Evolutionary conservation across 2,888 invertebrate species (phyloP), one percentile per base, ranked within the genome.

Genomic region (Crioceris asparagi): DNA sequence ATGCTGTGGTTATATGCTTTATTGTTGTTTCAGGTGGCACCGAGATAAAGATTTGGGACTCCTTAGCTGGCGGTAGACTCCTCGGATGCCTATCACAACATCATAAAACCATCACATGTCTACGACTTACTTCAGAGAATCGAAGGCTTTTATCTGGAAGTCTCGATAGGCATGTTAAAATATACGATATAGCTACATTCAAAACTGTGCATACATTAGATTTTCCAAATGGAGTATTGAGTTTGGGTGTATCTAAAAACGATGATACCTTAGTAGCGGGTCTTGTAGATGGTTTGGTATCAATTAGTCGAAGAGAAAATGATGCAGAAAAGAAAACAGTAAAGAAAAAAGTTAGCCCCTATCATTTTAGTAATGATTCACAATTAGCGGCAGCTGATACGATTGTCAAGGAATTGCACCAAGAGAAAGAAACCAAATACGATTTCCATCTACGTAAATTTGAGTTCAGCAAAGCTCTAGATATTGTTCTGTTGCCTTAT

Each of bases 41-140:
- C 21, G 83, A 85, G 60, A 79, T 94, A 4, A 81, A 83, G 63
- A 83, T 97, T 1, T 97, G 94, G 94, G 96, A 97, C 62, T 77
- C 83, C 4, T 72, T 92, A 34, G 77, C 85, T 46, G 90, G 91
- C 17, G 93, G 93, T 7, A 81, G 83, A 59, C 67, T 90, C 36
- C 61, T 97, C 16, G 80, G 87, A 2, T 79, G 77, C 52, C 75
- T 97, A 45, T 83, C 83, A 2, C 84, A 90, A 51, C 97, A 98
- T 65, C 92, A 94, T 63, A 97, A 97, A 70, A 91, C 94, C 0
- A 80, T 97, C 1, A 97, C 93, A 0, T 83, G 85, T 46, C 61
- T 97, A 32, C 70, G 78, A 46, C 72, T 94, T 43, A 86, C 86
- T 16, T 83, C 82, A 29, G 78, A 85, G 55, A 83, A 84, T 16